Percentiles rank a stretch among this genome's conserved stretches.
Evolutionary conservation across 2,888 invertebrate species (phyloP).

Genomic region (Watsonalla cultraria): DNA sequence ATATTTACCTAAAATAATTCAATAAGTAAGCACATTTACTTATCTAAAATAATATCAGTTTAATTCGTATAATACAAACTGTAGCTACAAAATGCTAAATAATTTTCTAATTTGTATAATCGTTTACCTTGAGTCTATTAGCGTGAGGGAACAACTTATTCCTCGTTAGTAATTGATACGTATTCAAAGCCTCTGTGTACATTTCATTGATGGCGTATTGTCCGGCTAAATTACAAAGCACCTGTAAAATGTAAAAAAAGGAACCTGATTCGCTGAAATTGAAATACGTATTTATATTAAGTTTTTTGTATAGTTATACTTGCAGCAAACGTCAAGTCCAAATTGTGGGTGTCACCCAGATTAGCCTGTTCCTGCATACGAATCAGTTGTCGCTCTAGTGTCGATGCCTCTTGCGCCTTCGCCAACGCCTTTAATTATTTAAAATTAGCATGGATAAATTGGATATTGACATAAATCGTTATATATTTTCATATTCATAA

Average conservation of each 20-base stretch:
- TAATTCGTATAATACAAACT: too few species aligned
- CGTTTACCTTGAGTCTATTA: constrained; percentile 89
- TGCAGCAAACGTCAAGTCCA: constrained; percentile 97
- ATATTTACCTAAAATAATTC: constrained; percentile 87
- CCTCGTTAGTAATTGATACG: constrained; percentile 95
- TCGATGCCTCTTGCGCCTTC: constrained; percentile 97
- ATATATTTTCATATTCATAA: too few species aligned
- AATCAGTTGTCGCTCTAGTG: constrained; percentile 93
- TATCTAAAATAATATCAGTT: not conserved
- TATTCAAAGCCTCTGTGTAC: constrained; percentile 96
- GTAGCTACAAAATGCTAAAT: too few species aligned
- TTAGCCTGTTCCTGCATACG: constrained; percentile 95
- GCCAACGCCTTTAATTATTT: constrained; percentile 79
- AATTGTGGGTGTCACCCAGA: constrained; percentile 93
- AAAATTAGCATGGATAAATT: not conserved
- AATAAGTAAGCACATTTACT: too few species aligned
- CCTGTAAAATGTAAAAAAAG: constrained; percentile 75
- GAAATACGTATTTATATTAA: not conserved
- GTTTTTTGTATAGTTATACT: constrained; percentile 26
- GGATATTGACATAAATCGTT: too few species aligned
- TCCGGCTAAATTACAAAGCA: constrained; percentile 96
- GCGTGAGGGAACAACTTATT: constrained; percentile 97
- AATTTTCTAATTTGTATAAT: not conserved
- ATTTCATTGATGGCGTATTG: constrained; percentile 97
- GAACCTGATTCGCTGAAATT: too few species aligned